Conservation (phyloP, 2,797 vertebrate species). For the Rhinatrema bivittatum region DNA sequence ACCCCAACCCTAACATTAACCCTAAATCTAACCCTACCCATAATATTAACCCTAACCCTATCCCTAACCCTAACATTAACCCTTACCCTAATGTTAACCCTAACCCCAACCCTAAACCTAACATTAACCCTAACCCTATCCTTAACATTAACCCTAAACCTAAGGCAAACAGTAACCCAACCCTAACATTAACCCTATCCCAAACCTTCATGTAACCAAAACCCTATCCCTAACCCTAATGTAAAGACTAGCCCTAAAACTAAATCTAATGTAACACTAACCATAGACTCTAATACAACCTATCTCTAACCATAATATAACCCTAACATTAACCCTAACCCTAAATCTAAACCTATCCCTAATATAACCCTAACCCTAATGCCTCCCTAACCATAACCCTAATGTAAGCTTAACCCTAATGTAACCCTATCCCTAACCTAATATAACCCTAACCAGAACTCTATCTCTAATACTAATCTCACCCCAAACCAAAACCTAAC, state of each 20-base stretch:
- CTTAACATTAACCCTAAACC: constrained; percentile 5
- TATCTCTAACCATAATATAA: neutral
- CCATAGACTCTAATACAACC: neutral
- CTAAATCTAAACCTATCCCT: neutral
- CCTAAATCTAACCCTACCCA: too few relatives aligned
- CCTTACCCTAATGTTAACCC: too few relatives aligned
- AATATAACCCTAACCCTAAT: neutral
- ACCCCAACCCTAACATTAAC: too few relatives aligned
- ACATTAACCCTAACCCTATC: too few relatives aligned
- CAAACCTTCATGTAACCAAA: neutral
- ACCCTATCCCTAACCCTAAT: constrained; percentile 4
- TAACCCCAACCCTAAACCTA: too few relatives aligned
- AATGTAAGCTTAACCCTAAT: constrained; percentile 1
- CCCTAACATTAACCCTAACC: neutral
- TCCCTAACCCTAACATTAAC: too few relatives aligned
- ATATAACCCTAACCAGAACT: constrained; percentile 5
- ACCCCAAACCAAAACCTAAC: neutral
- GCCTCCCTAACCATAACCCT: neutral
- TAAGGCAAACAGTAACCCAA: constrained; percentile 1
- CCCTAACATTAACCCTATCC: neutral
- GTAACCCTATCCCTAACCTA: constrained; percentile 4
- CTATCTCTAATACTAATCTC: neutral
- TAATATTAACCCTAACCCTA: too few relatives aligned
- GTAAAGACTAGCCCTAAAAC: neutral
- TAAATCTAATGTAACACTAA: neutral